Evolutionary conservation across 2,888 invertebrate genomes (phyloP).

Genomic region (Glaucopsyche alexis): DNA sequence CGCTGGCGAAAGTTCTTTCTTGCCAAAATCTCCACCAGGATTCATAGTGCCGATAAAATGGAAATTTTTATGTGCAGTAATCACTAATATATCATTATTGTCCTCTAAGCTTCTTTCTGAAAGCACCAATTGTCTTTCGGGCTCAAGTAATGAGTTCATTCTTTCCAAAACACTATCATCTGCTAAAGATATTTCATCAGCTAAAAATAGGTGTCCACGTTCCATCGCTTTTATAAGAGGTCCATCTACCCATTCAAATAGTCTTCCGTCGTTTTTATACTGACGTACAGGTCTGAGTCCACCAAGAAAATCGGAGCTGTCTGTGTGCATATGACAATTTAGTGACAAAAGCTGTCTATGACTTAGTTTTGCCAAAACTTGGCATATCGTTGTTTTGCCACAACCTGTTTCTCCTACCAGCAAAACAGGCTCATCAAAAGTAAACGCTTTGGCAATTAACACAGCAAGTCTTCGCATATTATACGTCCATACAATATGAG

Average conservation of each 20-base stretch:
- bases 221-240: constrained; percentile 95
- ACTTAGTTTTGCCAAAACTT: constrained; percentile 88
- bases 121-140: constrained; percentile 93
- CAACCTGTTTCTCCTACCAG: constrained; percentile 99
- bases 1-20: constrained; percentile 99
- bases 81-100: constrained; percentile 78
- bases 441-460: constrained; percentile 89
- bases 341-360: constrained; percentile 86
- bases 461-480: constrained; percentile 92
- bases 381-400: constrained; percentile 98
- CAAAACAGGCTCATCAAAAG: constrained; percentile 95
- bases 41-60: constrained; percentile 99
- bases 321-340: constrained; percentile 99
- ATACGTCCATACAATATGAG: constrained; percentile 96
- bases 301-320: constrained; percentile 98
- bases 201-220: constrained; percentile 92
- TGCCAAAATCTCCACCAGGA: constrained; percentile 99
- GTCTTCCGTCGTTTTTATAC: constrained; percentile 78
- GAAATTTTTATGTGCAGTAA: constrained; percentile 87
- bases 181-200: constrained; percentile 99
- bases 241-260: constrained; percentile 99
- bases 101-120: constrained; percentile 92
- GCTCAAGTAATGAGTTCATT: constrained; percentile 96
- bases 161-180: constrained; percentile 99
- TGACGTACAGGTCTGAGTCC: constrained; percentile 93